phyloP scores from a whole-genome alignment of 1,140 invertebrate species.

The Sarcophaga bullata region DNA sequence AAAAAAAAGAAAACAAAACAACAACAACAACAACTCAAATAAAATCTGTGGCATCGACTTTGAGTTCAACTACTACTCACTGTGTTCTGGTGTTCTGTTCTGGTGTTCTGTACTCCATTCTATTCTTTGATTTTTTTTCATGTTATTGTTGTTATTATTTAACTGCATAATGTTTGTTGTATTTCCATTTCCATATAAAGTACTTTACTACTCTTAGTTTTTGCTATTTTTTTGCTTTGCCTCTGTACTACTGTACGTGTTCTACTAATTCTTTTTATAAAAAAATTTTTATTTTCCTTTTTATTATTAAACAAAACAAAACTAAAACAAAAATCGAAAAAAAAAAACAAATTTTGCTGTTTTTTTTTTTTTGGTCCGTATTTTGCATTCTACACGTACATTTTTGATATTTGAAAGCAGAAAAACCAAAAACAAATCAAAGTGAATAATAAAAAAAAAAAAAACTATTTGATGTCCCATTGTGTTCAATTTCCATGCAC shows the following conservation, averaged over 20 bases:
- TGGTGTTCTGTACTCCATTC: too few relatives aligned
- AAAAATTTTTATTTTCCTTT: neutral
- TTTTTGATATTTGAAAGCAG: neutral
- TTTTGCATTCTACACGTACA: conserved; percentile 5
- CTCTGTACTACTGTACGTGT: neutral
- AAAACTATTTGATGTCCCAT: conserved; percentile 12
- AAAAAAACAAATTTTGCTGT: neutral
- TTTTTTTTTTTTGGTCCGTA: neutral
- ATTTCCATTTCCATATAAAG: neutral
- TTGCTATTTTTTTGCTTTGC: too few relatives aligned
- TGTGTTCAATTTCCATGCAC: conserved; percentile 20
- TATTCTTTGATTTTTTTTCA: too few relatives aligned
- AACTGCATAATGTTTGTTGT: conserved; percentile 10
- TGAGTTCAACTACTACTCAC: neutral
- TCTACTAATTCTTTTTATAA: conserved; percentile 12
- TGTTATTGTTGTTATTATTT: neutral
- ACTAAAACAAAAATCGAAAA: neutral
- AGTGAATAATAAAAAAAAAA: neutral
- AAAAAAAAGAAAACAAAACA: neutral
- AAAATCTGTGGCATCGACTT: conserved; percentile 25
- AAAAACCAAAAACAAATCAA: neutral
- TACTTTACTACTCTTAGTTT: neutral
- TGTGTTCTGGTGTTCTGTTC: too few relatives aligned
- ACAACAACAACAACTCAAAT: neutral
- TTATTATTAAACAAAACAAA: neutral